phyloP scores from a whole-genome alignment of 2,113 vertebrate species.

The Alectura lathami region DNA sequence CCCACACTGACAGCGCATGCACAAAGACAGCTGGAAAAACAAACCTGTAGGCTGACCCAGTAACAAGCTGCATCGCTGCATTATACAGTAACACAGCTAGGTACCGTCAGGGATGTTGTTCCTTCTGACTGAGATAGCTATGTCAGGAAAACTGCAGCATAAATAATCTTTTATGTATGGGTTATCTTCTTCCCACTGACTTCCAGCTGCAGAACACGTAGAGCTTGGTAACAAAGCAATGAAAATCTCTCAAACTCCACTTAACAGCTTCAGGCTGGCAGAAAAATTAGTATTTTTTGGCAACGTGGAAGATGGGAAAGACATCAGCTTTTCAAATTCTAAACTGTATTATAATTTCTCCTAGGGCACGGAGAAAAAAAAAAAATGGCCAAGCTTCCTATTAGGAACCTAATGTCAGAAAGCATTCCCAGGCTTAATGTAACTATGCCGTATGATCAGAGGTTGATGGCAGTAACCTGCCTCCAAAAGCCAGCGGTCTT shows the following conservation, averaged over 20 bases:
- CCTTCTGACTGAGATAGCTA: not conserved
- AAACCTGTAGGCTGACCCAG: not conserved
- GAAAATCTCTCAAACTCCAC: not conserved
- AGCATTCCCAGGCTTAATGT: not conserved
- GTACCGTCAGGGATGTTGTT: not conserved
- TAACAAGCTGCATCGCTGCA: not conserved
- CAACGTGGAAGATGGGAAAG: not conserved
- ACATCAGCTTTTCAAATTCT: not conserved
- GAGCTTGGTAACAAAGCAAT: not conserved
- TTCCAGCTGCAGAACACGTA: not conserved
- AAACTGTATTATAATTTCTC: not conserved
- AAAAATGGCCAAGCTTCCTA: not conserved
- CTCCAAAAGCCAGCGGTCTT: not conserved
- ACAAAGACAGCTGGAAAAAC: not conserved
- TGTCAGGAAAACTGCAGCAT: not conserved
- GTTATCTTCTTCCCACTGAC: not conserved
- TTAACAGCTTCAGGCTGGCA: not conserved
- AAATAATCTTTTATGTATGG: not conserved
- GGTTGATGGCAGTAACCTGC: not conserved
- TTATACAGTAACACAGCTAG: not conserved
- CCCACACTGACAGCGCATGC: not conserved
- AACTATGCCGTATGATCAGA: not conserved
- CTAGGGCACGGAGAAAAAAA: not conserved
- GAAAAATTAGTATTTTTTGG: not conserved
- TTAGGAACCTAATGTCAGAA: not conserved